Percentiles rank a stretch among this genome's conserved stretches.
These are phyloP conservation scores for Mionectes olivaceus DNA, from an alignment of 2,797 vertebrate genomes.

Conservation along the genomic window DNA sequence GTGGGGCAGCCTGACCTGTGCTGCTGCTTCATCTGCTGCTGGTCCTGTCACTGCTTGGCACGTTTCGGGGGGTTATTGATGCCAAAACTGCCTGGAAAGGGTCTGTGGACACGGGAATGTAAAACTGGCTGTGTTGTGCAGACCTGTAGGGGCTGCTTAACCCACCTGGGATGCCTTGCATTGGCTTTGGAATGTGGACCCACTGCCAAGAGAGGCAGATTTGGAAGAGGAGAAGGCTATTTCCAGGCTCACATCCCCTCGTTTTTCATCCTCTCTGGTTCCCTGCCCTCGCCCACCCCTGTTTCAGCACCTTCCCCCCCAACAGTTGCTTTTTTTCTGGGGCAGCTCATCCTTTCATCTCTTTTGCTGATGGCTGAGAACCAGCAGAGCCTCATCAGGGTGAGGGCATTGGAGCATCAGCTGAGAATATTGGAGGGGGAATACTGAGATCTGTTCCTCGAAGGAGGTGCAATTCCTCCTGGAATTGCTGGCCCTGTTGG, in stretches of 20 bases:
- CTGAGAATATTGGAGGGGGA: neutral
- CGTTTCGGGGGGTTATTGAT: neutral
- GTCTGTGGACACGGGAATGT: neutral
- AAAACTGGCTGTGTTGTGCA: neutral
- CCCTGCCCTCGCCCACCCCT: neutral
- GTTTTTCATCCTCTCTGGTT: neutral
- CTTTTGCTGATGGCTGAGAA: neutral
- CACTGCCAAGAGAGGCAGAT: neutral
- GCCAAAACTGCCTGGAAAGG: neutral
- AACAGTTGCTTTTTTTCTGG: constrained; percentile 66
- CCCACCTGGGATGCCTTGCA: neutral
- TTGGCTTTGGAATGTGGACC: neutral
- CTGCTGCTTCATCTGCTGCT: neutral
- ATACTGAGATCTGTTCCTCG: neutral
- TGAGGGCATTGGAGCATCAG: neutral
- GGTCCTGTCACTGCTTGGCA: neutral
- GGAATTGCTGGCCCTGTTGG: neutral
- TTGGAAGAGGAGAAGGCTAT: neutral
- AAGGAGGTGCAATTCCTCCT: neutral
- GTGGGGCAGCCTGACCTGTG: neutral
- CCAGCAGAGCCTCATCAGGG: constrained; percentile 29
- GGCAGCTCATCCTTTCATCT: neutral
- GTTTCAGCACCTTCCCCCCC: neutral
- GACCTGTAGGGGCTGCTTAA: neutral
- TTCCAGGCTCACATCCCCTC: neutral